Conservation (phyloP, 2,888 invertebrate species). For the Nasonovia ribisnigri region DNA sequence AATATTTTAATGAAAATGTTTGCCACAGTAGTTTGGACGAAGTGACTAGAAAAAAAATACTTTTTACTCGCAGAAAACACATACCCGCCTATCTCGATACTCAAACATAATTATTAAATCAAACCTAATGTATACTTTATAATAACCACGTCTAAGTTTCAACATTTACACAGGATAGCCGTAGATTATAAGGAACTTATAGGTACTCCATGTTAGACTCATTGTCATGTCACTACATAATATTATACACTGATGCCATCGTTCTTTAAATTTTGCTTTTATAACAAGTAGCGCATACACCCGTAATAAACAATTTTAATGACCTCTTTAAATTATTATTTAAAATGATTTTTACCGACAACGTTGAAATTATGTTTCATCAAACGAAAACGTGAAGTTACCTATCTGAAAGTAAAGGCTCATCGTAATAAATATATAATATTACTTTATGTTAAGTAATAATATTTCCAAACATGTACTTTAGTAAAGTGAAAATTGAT, state of each 20-base stretch:
- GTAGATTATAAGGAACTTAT: neutral
- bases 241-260: neutral
- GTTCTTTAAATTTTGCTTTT: neutral
- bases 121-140: neutral
- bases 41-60: neutral
- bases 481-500: neutral
- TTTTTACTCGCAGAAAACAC: neutral
- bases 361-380: neutral
- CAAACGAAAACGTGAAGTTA: neutral
- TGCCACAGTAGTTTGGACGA: neutral
- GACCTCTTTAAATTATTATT: neutral
- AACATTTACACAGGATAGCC: neutral
- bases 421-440: neutral
- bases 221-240: neutral
- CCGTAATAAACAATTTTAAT: neutral
- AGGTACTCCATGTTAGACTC: neutral
- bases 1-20: neutral
- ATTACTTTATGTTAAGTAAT: neutral
- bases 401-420: neutral
- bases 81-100: neutral
- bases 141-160: neutral
- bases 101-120: neutral
- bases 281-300: neutral
- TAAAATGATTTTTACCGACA: neutral
- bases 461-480: neutral